Base-by-base conservation (phyloP, 2,888 invertebrate genomes). In the Drosophila eohydei region DNA sequence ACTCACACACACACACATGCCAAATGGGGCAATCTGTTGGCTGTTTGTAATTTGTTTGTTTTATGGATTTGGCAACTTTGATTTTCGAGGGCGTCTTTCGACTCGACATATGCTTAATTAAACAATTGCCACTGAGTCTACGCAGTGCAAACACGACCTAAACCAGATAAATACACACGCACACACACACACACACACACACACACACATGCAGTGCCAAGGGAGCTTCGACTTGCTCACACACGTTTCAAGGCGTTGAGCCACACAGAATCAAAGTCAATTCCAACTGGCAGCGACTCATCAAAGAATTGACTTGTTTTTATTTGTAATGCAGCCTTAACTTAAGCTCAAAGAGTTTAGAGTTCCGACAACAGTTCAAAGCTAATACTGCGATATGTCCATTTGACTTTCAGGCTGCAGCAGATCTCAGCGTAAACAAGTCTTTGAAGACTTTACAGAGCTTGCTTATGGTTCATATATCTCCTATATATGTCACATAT, bases 41-140 rank as follows among this genome's bases (percentile, higher is more conserved):
- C 67, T 84, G 85, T 62, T 75, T 67, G 88, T 88, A 84, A 84
- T 84, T 88, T 84, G 84, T 84, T 84, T 84, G 66, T 77, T 89
- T 89, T 85, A 79, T 85, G 84, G 84, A 85, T 89, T 89, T 84
- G 61, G 41, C 69, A 74, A 70, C 55, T 71, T 81, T 74, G 73
- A 71, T 70, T 65, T 79, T 48, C 61, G 83, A 63, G 83, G 80
- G 80, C 64, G 75, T 79, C 61, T 62, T 54, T 62, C 52, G 65
- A 41, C 62, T 68, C 73, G 59, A 67, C 73, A 74, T 81, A 81
- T 78, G 79, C 79, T 67, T 79, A 81, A 79, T 79, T 79, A 79
- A 79, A 73, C 79, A 81, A 79, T 73, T 78, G 70, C 76, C 77
- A 66, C 44, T 40, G 62, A 62, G 52, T 70, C 55, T 50, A 59